These are phyloP conservation scores for Lytechinus variegatus DNA, from an alignment of 35 echinoderm and acorn worm species.

Conservation along the genomic window DNA sequence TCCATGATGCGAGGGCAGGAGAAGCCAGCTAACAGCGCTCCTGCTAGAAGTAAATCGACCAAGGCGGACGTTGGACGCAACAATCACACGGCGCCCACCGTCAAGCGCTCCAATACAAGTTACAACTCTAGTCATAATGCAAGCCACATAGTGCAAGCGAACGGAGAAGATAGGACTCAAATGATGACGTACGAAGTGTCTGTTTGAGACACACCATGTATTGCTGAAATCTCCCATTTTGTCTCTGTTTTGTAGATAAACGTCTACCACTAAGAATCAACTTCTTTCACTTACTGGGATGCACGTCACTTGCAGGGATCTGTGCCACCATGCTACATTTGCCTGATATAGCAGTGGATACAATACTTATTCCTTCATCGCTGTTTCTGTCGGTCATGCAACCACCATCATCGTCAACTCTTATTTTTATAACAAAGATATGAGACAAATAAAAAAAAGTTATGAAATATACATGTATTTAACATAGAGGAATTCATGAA, in stretches of 20 bases:
- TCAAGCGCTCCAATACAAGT: constrained; percentile 42
- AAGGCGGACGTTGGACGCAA: constrained; percentile 56
- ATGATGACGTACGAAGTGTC: constrained; percentile 83
- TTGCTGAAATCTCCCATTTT: background rate
- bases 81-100: constrained; percentile 14
- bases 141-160: constrained; percentile 41
- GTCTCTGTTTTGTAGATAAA: background rate
- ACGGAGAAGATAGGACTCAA: constrained; percentile 66
- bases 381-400: background rate
- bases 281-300: background rate
- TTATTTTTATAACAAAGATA: background rate
- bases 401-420: background rate
- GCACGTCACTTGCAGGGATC: background rate
- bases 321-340: background rate
- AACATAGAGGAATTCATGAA: background rate
- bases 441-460: background rate
- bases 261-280: background rate
- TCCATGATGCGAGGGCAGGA: constrained; percentile 51
- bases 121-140: constrained; percentile 3
- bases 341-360: background rate
- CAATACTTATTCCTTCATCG: background rate
- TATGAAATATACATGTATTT: background rate
- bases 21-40: constrained; percentile 14
- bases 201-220: constrained; percentile 57
- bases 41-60: constrained; percentile 16